Conservation (phyloP, 2,797 vertebrate species). For the Nyctalus aviator region DNA sequence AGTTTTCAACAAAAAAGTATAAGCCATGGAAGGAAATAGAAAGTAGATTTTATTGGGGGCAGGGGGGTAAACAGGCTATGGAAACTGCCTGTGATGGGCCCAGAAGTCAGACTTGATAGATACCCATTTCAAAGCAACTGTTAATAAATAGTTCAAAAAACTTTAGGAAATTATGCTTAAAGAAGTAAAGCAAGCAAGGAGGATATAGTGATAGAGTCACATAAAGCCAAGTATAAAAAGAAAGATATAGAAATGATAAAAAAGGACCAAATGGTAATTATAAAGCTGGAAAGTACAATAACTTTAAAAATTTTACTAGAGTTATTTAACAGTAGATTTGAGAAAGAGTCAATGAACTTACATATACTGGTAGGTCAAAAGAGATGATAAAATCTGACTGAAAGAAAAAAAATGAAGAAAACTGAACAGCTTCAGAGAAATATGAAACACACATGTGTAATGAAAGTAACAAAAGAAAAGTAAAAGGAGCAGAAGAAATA, state of each 20-base stretch:
- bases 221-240: not conserved
- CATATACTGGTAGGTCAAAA: not conserved
- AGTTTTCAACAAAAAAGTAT: slow-evolving; percentile 28
- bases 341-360: slow-evolving; percentile 29
- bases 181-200: not conserved
- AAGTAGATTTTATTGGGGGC: not conserved
- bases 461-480: not conserved
- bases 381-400: not conserved
- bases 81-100: not conserved
- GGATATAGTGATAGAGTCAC: not conserved
- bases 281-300: not conserved
- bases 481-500: not conserved
- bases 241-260: slow-evolving; percentile 1
- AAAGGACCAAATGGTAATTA: not conserved
- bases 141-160: slow-evolving; percentile 7
- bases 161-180: not conserved
- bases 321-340: not conserved
- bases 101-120: not conserved
- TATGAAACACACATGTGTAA: not conserved
- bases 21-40: not conserved
- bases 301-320: not conserved
- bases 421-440: not conserved
- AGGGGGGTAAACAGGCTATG: not conserved
- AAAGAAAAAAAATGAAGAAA: not conserved
- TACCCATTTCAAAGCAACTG: not conserved